Conservation (phyloP, 2,113 vertebrate species). For the Tauraco erythrolophus region DNA sequence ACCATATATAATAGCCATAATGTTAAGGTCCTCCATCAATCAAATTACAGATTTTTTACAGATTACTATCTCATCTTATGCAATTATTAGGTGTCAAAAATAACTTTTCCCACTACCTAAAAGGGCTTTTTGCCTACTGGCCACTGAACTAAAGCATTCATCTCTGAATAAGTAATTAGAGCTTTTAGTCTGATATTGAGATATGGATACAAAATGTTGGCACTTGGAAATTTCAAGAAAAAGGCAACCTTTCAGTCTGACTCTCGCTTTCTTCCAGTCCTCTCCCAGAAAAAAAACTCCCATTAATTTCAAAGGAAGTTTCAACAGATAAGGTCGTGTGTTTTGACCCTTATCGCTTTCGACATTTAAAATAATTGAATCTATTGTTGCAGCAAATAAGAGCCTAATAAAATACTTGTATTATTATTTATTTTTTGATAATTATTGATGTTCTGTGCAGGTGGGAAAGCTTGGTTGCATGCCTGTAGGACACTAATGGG, state of each 20-base stretch:
- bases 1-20: background rate
- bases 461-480: background rate
- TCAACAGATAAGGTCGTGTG: background rate
- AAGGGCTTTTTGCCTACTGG: background rate
- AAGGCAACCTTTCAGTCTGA: background rate
- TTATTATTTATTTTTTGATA: conserved; percentile 25
- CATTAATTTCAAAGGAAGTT: conserved; percentile 1
- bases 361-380: conserved; percentile 41
- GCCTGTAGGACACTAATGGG: conserved; percentile 22
- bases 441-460: conserved; percentile 19
- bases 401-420: background rate
- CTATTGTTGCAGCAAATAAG: conserved; percentile 12
- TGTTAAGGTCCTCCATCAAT: background rate
- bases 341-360: background rate
- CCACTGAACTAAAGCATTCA: background rate
- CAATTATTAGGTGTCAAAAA: background rate
- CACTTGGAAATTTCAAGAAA: background rate
- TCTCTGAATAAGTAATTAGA: background rate
- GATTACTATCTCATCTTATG: background rate
- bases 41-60: background rate
- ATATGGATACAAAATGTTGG: background rate
- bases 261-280: background rate
- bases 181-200: background rate
- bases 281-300: background rate
- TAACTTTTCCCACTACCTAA: background rate